Base-by-base conservation (phyloP, 2,113 vertebrate genomes). In the Ceuthmochares aereus region DNA sequence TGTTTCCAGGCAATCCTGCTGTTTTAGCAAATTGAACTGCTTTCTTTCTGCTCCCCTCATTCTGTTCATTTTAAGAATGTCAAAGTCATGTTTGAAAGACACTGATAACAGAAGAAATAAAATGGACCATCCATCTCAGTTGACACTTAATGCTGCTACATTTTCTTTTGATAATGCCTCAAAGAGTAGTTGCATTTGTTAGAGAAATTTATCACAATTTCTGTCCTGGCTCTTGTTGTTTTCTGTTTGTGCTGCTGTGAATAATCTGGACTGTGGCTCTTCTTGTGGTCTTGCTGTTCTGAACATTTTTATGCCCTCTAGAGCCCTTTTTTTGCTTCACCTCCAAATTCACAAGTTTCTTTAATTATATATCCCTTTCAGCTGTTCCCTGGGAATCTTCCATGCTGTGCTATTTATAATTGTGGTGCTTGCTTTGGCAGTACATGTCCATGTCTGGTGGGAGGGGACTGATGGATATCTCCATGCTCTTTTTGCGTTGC, bases 401-500 rank as follows among this genome's bases (percentile, higher is more conserved):
- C 17, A 13, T 73, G 40, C 21, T 60, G 17, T 36, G 45, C 72
- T 26, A 15, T 5, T 52, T 49, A 5, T 47, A 60, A 19, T 8
- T 59, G 40, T 45, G 25, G 12, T 81, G 45, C 55, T 82, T 64
- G 17, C 55, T 64, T 10, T 60, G 79, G 47, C 43, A 79, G 75
- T 14, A 25, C 17, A 13, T 83, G 34, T 23, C 42, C 0, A 1
- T 55, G 56, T 49, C 51, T 66, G 3, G 14, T 76, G 47, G 27
- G 29, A 32, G 18, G 6, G 36, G 21, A 32, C 21, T 45, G 36
- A 36, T 11, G 43, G 49, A 34, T 22, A 45, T 49, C 40, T 87
- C 52, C 0, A 0, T 59, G 47, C 30, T 70, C 54, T 72, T 78
- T 52, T 32, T 0, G 0, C 1, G 0, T 62, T 49, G 54, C 54